Evolutionary conservation across 2,797 vertebrate species (phyloP), one percentile per base, ranked within the genome.

Genomic region (Sphenodon punctatus): DNA sequence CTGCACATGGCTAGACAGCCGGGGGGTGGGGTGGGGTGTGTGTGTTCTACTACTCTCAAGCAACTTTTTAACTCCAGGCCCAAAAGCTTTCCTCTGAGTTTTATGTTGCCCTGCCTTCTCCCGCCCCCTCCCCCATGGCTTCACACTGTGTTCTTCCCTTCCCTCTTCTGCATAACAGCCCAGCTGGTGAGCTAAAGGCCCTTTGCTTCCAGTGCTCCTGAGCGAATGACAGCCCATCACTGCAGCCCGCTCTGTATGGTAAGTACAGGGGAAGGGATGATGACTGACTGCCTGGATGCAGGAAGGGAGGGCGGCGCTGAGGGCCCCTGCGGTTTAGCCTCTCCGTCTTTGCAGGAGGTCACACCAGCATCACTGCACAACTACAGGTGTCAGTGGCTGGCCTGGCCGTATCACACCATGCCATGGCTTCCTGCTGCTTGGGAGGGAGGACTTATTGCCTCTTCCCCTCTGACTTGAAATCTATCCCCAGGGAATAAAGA

Each of bases 1-100:
- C 80, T 67, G 67, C 74, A 71, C 61, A 60, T 72, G 74, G 53
- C 43, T 77, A 71, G 70, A 53, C 39, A 60, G 74, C 39, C 73
- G 70, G 74, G 38, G 55, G 55, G 36, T 22, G 7, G 34, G 36
- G 36, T 36, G 34, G 36, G 34, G 34, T 34, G 36, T 34, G 36
- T 34, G 36, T 36, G n/a, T 68, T 79, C 48, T 72, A 48, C 20
- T 39, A 36, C 23, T 32, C 63, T 75, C 27, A 42, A 60, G 48
- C 32, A 30, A 25, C 36, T 73, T 73, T 32, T 27, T 43, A 15
- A 17, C 27, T 41, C 58, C 23, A 64, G 46, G 23, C 68, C 41
- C 27, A 23, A 32, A 42, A 42, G 23, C 39, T 32, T 43, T 53
- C 25, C 49, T 13, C 34, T 16, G 15, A 32, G 25, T 49, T 20